These are phyloP conservation scores for Campoplex capitator DNA, from an alignment of 2,888 invertebrate species.

Conservation along the genomic window DNA sequence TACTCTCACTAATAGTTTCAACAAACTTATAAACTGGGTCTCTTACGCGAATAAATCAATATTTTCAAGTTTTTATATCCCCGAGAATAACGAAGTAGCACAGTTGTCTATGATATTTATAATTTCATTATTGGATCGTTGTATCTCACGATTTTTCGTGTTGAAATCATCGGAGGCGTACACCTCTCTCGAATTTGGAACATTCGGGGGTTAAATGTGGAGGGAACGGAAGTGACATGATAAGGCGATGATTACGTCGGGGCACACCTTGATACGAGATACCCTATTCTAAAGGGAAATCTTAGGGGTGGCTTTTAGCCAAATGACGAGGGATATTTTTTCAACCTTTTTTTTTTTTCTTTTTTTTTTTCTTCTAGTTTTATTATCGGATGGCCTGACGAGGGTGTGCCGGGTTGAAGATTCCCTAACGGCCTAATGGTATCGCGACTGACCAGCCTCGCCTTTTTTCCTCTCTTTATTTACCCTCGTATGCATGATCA, in stretches of 20 bases:
- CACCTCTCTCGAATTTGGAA: conserved; percentile 31
- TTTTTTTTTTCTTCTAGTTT: conserved; percentile 65
- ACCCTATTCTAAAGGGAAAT: conserved; percentile 63
- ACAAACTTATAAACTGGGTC: not conserved
- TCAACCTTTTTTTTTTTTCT: conserved; percentile 31
- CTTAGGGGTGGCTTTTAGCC: conserved; percentile 81
- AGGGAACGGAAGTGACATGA: conserved; percentile 77
- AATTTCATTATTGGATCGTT: not conserved
- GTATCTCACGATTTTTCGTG: not conserved
- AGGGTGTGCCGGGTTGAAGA: conserved; percentile 77
- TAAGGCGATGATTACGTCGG: conserved; percentile 73
- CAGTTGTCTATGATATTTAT: not conserved
- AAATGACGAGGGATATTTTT: conserved; percentile 80
- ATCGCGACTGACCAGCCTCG: conserved; percentile 75
- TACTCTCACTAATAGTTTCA: not conserved
- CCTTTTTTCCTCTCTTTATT: conserved; percentile 64
- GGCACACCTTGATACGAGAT: conserved; percentile 82
- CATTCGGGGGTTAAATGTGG: conserved; percentile 39
- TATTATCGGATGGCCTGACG: conserved; percentile 81
- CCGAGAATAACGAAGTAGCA: not conserved
- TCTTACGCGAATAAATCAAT: not conserved
- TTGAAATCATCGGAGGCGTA: not conserved
- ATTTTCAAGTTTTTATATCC: not conserved
- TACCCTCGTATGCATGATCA: conserved; percentile 8
- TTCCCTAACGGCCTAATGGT: conserved; percentile 74